Evolutionary conservation across 2,797 vertebrate species (phyloP).

Genomic region (Brotula barbata): DNA sequence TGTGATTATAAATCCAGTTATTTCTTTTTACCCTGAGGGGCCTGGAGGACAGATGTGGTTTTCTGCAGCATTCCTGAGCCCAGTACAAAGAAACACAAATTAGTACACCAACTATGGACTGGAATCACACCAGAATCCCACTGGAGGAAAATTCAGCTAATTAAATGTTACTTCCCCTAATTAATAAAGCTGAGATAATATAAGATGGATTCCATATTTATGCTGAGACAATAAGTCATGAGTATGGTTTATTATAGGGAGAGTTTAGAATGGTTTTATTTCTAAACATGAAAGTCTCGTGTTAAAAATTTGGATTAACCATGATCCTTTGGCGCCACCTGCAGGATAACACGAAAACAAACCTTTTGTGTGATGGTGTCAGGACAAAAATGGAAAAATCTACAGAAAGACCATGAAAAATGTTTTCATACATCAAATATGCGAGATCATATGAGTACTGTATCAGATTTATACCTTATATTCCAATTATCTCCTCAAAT

Average conservation of each 20-base stretch:
- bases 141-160: conserved; percentile 57
- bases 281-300: background rate
- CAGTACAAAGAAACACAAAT: conserved; percentile 18
- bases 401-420: too few species aligned
- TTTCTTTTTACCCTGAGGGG: conserved; percentile 10
- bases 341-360: conserved; percentile 31
- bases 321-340: conserved; percentile 51
- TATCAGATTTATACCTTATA: too few species aligned
- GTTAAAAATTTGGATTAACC: background rate
- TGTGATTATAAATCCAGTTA: conserved; percentile 19
- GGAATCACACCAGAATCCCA: conserved; percentile 58
- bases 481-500: too few species aligned
- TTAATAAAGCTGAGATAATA: conserved; percentile 55
- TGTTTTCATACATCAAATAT: too few species aligned
- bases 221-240: conserved; percentile 44
- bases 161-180: conserved; percentile 65
- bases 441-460: too few species aligned
- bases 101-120: conserved; percentile 27
- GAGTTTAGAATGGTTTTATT: conserved; percentile 30
- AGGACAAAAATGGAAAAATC: too few species aligned
- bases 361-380: too few species aligned
- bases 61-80: conserved; percentile 16
- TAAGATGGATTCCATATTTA: conserved; percentile 53
- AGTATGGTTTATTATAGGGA: conserved; percentile 54
- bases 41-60: conserved; percentile 14